Percentiles rank a stretch among this genome's conserved stretches.
Conservation (phyloP, 2,113 vertebrate genomes). For the Xenopus tropicalis region DNA sequence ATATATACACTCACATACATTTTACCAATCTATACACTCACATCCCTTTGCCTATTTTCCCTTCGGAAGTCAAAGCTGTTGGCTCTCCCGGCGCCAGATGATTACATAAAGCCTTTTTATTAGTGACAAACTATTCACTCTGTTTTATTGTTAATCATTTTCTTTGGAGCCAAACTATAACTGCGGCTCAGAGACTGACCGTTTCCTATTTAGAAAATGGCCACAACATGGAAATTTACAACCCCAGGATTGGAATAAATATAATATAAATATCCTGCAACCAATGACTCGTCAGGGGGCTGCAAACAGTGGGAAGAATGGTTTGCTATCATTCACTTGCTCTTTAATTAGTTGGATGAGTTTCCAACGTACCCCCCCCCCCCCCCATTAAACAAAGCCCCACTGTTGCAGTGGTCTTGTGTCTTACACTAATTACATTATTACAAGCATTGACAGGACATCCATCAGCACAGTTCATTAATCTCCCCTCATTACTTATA, state of each 20-base stretch:
- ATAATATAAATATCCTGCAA: conserved; percentile 11
- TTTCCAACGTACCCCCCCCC: neutral
- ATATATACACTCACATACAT: too few relatives aligned
- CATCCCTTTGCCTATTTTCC: too few relatives aligned
- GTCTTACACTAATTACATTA: conserved; percentile 33
- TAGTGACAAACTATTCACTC: neutral
- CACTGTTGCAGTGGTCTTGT: neutral
- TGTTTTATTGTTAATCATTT: conserved; percentile 22
- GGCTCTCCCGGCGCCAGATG: neutral
- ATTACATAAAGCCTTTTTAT: neutral
- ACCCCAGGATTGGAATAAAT: conserved; percentile 1
- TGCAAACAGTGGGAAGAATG: neutral
- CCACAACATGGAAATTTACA: neutral
- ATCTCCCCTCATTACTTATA: conserved; percentile 1
- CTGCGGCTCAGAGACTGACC: neutral
- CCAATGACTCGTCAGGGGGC: neutral
- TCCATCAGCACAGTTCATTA: neutral
- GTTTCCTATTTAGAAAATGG: conserved; percentile 26
- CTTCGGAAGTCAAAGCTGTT: too few relatives aligned
- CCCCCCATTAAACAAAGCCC: neutral
- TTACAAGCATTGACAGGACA: conserved; percentile 20
- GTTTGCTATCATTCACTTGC: neutral
- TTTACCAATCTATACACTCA: too few relatives aligned
- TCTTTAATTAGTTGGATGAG: conserved; percentile 26
- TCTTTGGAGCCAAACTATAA: neutral